Conservation (phyloP, 2,113 vertebrate genomes). For the Orycteropus afer region DNA sequence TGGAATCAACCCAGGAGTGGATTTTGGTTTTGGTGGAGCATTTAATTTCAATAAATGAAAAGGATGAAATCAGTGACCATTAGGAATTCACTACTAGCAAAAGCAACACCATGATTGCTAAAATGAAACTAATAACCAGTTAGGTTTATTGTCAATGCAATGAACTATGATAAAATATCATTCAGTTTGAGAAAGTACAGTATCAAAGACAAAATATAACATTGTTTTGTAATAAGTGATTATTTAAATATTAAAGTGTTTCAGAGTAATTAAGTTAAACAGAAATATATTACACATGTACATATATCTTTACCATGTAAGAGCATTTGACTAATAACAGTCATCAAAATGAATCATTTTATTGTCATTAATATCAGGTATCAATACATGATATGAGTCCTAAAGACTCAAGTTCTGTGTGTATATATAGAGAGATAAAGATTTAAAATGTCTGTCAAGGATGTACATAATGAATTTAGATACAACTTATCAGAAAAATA, state of each 20-base stretch:
- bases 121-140: slow-evolving; percentile 52
- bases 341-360: slow-evolving; percentile 60
- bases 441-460: not conserved
- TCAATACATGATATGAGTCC: not conserved
- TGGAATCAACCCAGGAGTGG: no score
- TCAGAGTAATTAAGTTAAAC: not conserved
- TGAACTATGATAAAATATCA: slow-evolving; percentile 11
- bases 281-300: not conserved
- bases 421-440: not conserved
- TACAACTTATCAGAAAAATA: not conserved
- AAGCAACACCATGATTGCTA: slow-evolving; percentile 51
- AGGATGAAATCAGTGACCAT: slow-evolving; percentile 62
- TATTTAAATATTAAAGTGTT: not conserved
- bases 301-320: not conserved
- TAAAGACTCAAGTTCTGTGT: slow-evolving; percentile 52
- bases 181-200: slow-evolving; percentile 8
- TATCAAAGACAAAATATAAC: not conserved
- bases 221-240: not conserved
- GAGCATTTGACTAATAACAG: slow-evolving; percentile 5
- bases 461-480: not conserved
- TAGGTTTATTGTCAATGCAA: not conserved
- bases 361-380: slow-evolving; percentile 42
- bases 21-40: slow-evolving; percentile 4
- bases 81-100: slow-evolving; percentile 50
- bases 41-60: slow-evolving; percentile 78